Conservation (phyloP, 2,113 vertebrate genomes). For the Gila orcuttii region DNA sequence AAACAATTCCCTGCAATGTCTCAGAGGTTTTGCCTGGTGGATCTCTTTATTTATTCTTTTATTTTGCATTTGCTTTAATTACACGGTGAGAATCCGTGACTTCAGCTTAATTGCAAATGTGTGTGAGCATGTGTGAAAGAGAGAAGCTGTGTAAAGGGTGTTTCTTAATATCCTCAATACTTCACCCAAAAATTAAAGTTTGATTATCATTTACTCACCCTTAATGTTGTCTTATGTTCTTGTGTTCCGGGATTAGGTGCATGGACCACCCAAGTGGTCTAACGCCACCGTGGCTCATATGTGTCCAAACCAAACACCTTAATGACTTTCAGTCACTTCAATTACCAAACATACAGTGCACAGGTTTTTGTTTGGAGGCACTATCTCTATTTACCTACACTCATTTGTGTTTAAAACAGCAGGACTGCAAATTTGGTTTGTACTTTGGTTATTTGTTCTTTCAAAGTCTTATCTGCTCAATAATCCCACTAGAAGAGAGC, state of each 20-base stretch:
- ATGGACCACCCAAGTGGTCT: background rate
- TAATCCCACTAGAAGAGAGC: conserved; percentile 9
- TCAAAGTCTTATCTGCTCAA: background rate
- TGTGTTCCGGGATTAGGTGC: background rate
- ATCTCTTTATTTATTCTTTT: background rate
- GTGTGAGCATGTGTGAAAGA: background rate
- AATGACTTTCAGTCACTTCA: background rate
- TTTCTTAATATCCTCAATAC: background rate
- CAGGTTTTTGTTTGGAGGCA: background rate
- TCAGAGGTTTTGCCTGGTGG: background rate
- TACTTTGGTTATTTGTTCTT: conserved; percentile 10
- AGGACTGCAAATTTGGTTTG: conserved; percentile 18
- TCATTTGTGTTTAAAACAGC: conserved; percentile 10
- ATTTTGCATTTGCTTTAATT: background rate
- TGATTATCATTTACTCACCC: background rate
- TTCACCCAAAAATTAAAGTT: background rate
- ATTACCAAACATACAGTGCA: background rate
- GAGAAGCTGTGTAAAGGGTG: background rate
- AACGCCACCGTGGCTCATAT: background rate
- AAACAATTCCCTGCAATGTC: background rate
- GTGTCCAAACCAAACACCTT: background rate
- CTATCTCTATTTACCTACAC: background rate
- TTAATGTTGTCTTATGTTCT: background rate
- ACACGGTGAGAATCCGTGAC: background rate
- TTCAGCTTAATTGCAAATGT: background rate